Evolutionary conservation across 2,113 vertebrate species (phyloP), one percentile per base, ranked within the genome.

Genomic region (Ochotona princeps): DNA sequence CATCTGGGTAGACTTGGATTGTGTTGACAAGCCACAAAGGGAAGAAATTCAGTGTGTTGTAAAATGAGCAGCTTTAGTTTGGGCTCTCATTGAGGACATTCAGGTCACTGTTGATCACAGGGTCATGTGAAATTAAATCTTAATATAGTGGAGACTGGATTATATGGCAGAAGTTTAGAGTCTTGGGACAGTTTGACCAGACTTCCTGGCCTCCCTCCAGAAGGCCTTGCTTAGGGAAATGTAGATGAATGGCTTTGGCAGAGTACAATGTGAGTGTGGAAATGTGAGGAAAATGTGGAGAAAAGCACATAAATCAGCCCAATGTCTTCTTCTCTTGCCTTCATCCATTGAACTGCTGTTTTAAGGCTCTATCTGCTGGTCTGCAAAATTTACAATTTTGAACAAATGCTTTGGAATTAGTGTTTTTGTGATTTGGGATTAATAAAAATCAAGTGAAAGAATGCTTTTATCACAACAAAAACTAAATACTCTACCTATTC

Each of bases 11-110:
- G 25, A 35, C 54, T 54, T 76, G 25, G 32, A 49, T 93, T 94
- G 57, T 87, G 11, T 54, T 94, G 26, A n/a, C 84, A 78, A 91
- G 26, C 84, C 74, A 91, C 65, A 87, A 54, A 87, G 60, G 14
- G 38, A 81, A 87, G 49, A 78, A 75, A 69, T 25, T 75, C 8
- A 6, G 35, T 67, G 60, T 32, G 3, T 28, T 66, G 32, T 72
- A 15, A 89, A 92, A 61, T 9, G 3, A 32, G 69, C 79, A 76
- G 57, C 15, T 91, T 94, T 95, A 82, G n/a, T 70, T 89, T 92
- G 44, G 54, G 12, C 69, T 84, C 72, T 93, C 67, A 63, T 7
- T 7, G 14, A 87, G 54, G 51, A 1, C 49, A 15, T 51, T 81
- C 4, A 2, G 26, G 70, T 84, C 51, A 47, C 28, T 74, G 38